Base-by-base conservation (phyloP, 2,888 invertebrate genomes). In the Iselma pallidipennis region DNA sequence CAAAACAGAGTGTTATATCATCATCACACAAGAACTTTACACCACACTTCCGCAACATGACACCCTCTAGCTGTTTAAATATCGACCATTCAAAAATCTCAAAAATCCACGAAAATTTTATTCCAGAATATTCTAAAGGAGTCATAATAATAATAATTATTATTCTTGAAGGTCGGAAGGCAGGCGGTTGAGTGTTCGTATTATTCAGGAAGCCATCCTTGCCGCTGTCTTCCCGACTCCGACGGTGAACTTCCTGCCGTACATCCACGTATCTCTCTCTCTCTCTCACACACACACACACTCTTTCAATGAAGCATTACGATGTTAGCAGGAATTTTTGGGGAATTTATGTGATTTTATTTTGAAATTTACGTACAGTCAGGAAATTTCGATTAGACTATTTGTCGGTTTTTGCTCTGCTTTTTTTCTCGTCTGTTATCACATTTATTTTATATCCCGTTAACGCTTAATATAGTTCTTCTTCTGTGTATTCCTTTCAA, bases 161-260 rank as follows among this genome's bases (percentile, higher is more conserved):
- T 19, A 51, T 51, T 28, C 12, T 51, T 28, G 14, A 29, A 51
- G 4, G 51, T 49, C 63, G 63, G 63, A 63, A 63, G 59, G 49
- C 59, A 55, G 59, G 59, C 21, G 42, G 10, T 53, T 42, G 54
- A 57, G 54, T 59, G 63, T 53, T 64, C 61, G 59, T 63, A 64
- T 64, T 65, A 69, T 62, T 57, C 73, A 72, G 75, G 74, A 75
- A 76, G 73, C 74, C 73, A 69, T 71, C 74, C 69, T 71, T 72
- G 71, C 73, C 71, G 68, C 70, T 65, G 69, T 70, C 70, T 71
- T 71, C 72, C 74, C 74, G 70, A 70, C 69, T 72, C 74, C 71
- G 74, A 72, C 75, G 73, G 72, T 74, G 76, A 77, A 73, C 73
- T 74, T 74, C 74, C 73, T 74, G 73, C 68, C 55, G 61, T 56